Conservation (phyloP, 2,113 vertebrate species). For the Cynocephalus volans region DNA sequence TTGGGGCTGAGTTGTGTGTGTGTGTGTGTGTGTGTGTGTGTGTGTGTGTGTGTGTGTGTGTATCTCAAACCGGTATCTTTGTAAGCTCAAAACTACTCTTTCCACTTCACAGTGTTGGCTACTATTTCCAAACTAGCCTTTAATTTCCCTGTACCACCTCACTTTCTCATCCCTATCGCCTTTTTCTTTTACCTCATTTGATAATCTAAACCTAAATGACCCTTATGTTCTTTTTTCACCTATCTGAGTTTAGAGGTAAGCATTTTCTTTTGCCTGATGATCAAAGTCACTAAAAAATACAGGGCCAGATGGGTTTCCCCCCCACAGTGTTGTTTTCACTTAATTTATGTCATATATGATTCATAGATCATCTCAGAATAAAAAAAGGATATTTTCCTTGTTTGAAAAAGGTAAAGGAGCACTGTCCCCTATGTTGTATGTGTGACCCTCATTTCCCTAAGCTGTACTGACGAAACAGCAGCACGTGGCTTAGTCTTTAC, state of each 20-base stretch:
- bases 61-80: neutral
- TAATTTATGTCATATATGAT: conserved; percentile 59
- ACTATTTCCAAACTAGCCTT: conserved; percentile 45
- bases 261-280: conserved; percentile 52
- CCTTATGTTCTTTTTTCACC: neutral
- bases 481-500: neutral
- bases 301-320: conserved; percentile 25
- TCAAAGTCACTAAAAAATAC: conserved; percentile 54
- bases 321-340: neutral
- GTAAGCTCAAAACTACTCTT: neutral
- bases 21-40: neutral
- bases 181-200: conserved; percentile 21
- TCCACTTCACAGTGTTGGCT: neutral
- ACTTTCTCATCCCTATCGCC: neutral
- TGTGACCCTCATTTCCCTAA: neutral
- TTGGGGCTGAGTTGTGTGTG: neutral
- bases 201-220: conserved; percentile 42
- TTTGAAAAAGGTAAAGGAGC: neutral
- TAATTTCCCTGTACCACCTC: neutral
- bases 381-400: conserved; percentile 27
- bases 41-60: neutral
- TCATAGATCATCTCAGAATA: conserved; percentile 59
- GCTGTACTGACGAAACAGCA: neutral
- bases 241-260: conserved; percentile 29
- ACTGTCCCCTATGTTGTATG: neutral